Evolutionary conservation across 53 echinoderm and acorn worm genomes (phyloP), one percentile per base, ranked within the genome.

Genomic region (Apostichopus leukothele): DNA sequence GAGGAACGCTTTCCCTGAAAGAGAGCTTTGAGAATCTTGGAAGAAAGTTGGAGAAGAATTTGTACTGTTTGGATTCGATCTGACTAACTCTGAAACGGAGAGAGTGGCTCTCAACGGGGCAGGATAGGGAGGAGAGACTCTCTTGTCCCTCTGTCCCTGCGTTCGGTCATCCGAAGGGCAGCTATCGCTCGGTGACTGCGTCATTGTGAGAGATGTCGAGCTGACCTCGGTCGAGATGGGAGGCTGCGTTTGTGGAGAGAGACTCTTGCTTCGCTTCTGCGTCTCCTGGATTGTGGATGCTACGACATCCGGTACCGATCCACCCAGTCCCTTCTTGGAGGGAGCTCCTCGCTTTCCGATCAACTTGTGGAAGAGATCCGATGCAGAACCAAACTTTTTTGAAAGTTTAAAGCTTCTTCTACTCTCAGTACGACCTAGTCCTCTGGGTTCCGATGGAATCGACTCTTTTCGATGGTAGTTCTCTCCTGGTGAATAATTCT

Each of bases 351-450:
- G 96, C 93, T 92, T 99, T 75, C 89, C 91, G 5, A 99, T 80
- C 26, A 99, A 79, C 81, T 87, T 93, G 50, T 92, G 81, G 90
- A 99, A 87, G n/a, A 99, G 89, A 51, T 99, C 95, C 0, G 92
- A 84, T 2, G 99, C 99, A 6, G 99, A 99, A 19, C 99, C 99
- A 89, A 96, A 99, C 88, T 83, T 90, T 83, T 96, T 96, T 4
- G 99, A 96, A 59, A 81, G 75, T 11, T 75, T 90, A 1, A 93
- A 78, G 52, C 91, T 78, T 5, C 73, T 60, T 54, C 79, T 89
- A 11, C 75, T 22, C 51, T 19, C 63, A 21, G 54, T 75, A 6
- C 20, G 6, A 14, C 71, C 71, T 71, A 6, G 16, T n/a, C 18
- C n/a, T 71, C 20, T 71, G 71, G 6, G 13, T 18, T 16, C 18